Evolutionary conservation across 2,113 vertebrate species (phyloP), one percentile per base, ranked within the genome.

Genomic region (Apistogramma diplotaenia): DNA sequence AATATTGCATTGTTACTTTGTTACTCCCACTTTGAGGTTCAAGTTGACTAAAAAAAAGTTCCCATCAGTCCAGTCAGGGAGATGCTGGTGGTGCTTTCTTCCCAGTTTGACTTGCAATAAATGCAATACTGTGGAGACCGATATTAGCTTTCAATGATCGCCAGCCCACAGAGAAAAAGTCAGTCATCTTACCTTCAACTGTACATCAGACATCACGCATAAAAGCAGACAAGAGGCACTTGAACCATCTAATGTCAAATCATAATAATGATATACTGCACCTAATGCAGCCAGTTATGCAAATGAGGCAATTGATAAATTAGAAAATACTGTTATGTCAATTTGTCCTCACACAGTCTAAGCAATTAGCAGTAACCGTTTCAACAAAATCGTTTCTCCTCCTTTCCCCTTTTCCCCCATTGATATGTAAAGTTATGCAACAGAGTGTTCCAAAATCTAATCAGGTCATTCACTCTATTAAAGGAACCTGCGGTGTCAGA

Each of bases 341-440:
- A 72, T 72, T 58, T 53, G 23, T 72, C 18, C 46, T 74, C 16
- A 62, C 54, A 55, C 15, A 51, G n/a, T 73, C 37, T 51, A 72
- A 73, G 77, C 58, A 85, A 82, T 87, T 85, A 86, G 58, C 29
- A 40, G 46, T 61, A 40, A 57, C 53, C 31, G 58, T 71, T 46
- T 11, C 13, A 71, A 81, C 53, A 83, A 76, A 81, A 29, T 31
- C 5, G 8, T 51, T 70, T 51, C 1, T 6, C 65, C 43, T 11
- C 16, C 12, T 46, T 46, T 16, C 43, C 23, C 1, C 23, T 56
- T 46, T 81, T 25, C 1, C 3, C 19, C 53, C 29, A 73, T 16
- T 84, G 74, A 84, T 43, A 81, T 85, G 70, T 67, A 37, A 65
- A 73, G 27, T 72, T 67, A 56, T 83, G 40, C 67, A 75, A 55